phyloP scores from a whole-genome alignment of 2,888 invertebrate genomes.

The Acronicta aceris region DNA sequence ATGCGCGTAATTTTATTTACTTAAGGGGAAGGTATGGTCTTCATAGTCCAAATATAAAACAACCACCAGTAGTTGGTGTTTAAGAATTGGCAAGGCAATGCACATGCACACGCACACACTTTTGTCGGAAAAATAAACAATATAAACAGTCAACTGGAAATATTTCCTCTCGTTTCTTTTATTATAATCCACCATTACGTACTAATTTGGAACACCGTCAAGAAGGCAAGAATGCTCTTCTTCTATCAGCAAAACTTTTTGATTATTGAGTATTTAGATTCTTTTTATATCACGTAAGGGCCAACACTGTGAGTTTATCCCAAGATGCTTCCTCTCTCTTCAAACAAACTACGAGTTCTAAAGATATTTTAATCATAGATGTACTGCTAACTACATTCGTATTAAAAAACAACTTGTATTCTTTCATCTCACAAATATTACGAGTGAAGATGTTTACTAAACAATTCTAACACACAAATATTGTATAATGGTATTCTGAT shows the following conservation, averaged over 20 bases:
- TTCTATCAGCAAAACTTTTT: too few species aligned
- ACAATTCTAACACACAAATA: background rate
- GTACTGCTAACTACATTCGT: background rate
- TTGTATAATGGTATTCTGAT: background rate
- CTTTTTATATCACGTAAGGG: too few species aligned
- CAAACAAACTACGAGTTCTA: background rate
- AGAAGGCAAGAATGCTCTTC: too few species aligned
- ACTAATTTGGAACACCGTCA: too few species aligned
- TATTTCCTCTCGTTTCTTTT: background rate
- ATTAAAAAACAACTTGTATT: background rate
- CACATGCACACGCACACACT: background rate
- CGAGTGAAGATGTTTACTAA: background rate
- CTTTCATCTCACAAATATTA: background rate
- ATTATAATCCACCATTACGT: background rate
- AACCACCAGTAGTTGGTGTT: background rate
- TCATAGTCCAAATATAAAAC: background rate
- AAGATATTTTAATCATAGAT: background rate
- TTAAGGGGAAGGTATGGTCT: constrained; percentile 48
- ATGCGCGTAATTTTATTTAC: constrained; percentile 41
- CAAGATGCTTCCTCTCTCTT: background rate
- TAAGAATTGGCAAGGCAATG: background rate
- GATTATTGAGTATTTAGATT: too few species aligned
- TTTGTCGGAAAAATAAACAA: background rate
- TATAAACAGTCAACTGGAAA: background rate
- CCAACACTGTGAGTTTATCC: too few species aligned